These are phyloP conservation scores for Laothoe populi DNA, from an alignment of 2,888 invertebrate genomes.

Conservation along the genomic window DNA sequence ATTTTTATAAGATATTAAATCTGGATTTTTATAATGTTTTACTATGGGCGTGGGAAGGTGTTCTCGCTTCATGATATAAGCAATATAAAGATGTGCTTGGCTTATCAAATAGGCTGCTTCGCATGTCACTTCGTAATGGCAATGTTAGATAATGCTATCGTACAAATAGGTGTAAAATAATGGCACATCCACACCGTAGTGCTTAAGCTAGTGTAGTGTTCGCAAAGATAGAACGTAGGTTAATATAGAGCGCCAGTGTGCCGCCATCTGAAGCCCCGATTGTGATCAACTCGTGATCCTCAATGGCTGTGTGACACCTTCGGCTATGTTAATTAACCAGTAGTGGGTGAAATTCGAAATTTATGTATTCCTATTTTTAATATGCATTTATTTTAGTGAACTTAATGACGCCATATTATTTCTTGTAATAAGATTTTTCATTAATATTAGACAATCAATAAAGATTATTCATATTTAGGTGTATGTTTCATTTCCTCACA, in stretches of 20 bases:
- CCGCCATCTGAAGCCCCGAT: neutral
- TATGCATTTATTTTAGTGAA: conserved; percentile 38
- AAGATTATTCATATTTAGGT: conserved; percentile 23
- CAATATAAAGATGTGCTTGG: neutral
- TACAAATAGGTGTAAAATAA: conserved; percentile 12
- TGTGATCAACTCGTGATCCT: conserved; percentile 11
- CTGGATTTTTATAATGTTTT: conserved; percentile 3
- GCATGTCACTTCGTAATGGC: neutral
- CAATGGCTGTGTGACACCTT: conserved; percentile 27
- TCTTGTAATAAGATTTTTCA: conserved; percentile 36
- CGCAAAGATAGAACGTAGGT: neutral
- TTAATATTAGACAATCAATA: conserved; percentile 30
- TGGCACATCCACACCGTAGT: too few species aligned
- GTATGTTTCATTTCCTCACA: conserved; percentile 18
- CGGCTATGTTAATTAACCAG: conserved; percentile 37
- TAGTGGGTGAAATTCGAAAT: conserved; percentile 36
- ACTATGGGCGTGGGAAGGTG: neutral
- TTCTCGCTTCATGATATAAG: neutral
- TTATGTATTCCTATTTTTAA: conserved; percentile 26
- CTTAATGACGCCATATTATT: conserved; percentile 47
- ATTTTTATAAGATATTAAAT: conserved; percentile 8
- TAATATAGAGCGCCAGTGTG: neutral
- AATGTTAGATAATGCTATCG: neutral
- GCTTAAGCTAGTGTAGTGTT: neutral
- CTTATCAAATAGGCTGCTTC: neutral